phyloP scores from a whole-genome alignment of 23 tunicate species.

The Trididemnum miniatum region DNA sequence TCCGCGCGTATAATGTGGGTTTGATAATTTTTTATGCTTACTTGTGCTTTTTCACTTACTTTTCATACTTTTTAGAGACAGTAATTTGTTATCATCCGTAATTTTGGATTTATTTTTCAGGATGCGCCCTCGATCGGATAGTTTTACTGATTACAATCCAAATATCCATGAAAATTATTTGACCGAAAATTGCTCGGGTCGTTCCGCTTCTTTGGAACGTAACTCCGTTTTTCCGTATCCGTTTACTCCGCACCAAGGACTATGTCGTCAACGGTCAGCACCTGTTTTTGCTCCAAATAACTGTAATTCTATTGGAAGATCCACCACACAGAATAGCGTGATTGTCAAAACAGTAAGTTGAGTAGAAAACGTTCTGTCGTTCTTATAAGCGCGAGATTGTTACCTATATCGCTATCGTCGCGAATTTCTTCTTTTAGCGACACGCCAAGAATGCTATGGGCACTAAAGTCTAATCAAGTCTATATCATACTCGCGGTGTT shows the following conservation, averaged over 20 bases:
- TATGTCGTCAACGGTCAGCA: conserved; percentile 24
- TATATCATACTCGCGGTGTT: too few species aligned
- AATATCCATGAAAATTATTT: neutral
- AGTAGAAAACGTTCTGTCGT: too few species aligned
- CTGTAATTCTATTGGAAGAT: neutral
- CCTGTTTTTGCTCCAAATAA: neutral
- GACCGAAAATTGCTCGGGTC: neutral
- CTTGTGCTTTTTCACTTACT: too few species aligned
- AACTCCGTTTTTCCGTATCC: neutral
- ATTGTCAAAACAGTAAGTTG: neutral
- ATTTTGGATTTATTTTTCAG: conserved; percentile 7
- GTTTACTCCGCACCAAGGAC: neutral
- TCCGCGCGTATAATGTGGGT: too few species aligned
- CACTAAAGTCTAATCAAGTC: too few species aligned
- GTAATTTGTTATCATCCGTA: too few species aligned
- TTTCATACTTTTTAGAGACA: too few species aligned
- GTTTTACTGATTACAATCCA: conserved; percentile 27
- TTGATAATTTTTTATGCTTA: too few species aligned
- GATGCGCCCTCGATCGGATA: conserved; percentile 29
- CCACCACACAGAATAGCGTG: neutral
- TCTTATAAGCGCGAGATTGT: too few species aligned
- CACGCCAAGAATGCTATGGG: too few species aligned
- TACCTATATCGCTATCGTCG: too few species aligned
- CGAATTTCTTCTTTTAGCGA: too few species aligned
- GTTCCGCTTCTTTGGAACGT: conserved; percentile 30